These are phyloP conservation scores for Phoenicopterus ruber DNA, from an alignment of 2,113 vertebrate species.

Conservation along the genomic window DNA sequence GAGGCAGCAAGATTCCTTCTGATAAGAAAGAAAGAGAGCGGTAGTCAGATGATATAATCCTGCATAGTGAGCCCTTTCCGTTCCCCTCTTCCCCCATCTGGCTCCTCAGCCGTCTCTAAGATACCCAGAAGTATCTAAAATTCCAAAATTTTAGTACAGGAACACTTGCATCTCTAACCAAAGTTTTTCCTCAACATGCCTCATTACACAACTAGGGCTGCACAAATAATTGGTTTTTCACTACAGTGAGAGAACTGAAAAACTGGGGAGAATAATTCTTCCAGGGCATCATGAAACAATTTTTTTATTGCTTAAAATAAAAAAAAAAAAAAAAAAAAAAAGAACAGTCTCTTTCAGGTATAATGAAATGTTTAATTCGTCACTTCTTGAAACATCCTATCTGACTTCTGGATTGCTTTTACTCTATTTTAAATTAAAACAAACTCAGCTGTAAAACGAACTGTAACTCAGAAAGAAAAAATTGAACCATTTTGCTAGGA, in stretches of 20 bases:
- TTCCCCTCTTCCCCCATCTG: not conserved
- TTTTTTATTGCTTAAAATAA: not conserved
- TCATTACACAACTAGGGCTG: slow-evolving; percentile 42
- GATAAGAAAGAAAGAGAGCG: not conserved
- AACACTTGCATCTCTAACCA: not conserved
- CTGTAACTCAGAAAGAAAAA: not conserved
- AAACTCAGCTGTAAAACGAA: not conserved
- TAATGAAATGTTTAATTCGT: not conserved
- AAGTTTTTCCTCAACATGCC: not conserved
- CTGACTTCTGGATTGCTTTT: not conserved
- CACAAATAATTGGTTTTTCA: slow-evolving; percentile 45
- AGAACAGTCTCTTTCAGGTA: not conserved
- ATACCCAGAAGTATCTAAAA: not conserved
- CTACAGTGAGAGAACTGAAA: slow-evolving; percentile 40
- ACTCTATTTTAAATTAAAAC: not conserved
- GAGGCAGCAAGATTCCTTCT: not conserved
- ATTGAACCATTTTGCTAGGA: not conserved
- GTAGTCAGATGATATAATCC: not conserved
- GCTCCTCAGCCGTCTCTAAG: not conserved
- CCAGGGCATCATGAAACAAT: not conserved
- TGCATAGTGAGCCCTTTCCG: not conserved
- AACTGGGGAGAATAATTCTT: not conserved
- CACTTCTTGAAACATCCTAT: not conserved
- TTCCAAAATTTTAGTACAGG: not conserved
- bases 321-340: not conserved